Evolutionary conservation across 2,797 vertebrate genomes (phyloP), one percentile per base, ranked within the genome.

Genomic region (Prionace glauca): DNA sequence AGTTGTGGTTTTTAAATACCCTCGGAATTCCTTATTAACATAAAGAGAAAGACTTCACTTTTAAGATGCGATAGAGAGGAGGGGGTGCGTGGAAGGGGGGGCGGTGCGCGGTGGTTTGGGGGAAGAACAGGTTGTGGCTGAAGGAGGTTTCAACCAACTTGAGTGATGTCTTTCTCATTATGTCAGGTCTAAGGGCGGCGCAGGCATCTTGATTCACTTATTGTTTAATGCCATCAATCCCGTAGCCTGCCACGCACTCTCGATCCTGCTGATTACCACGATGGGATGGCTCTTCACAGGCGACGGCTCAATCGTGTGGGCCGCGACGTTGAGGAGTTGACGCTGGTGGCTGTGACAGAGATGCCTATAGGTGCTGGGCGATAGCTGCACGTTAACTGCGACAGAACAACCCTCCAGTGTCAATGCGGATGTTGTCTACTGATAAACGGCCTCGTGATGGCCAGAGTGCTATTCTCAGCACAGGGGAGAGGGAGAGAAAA

Each of bases 241-340:
- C 97, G 96, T 97, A 36, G 97, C 97, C 97, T 98, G 97, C 97
- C 96, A 96, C 96, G 96, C 96, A 97, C 97, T 97, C 97, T 97
- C 97, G 97, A 97, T 97, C 97, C 96, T 97, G 96, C 96, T 97
- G 97, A 98, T 97, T 97, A 97, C 97, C 97, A 97, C 97, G 97
- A 97, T 97, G 97, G 97, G 97, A 97, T 29, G 12, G 26, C 4
- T 9, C 50, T 56, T 56, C 50, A 56, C 36, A 67, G 65, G 91
- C 65, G 24, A 16, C 65, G 29, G 36, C n/a, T 1, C 67, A 26
- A 41, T 67, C 14, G 8, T 71, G 92, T 45, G 22, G 91, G n/a
- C 91, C 36, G 32, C 10, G 32, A 32, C 29, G 56, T n/a, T 3
- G 62, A 36, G 62, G 9, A 20, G 90, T 22, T 90, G 87, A 62